Conservation (phyloP, 2,888 invertebrate species). For the Hydroisotoma schaefferi region DNA sequence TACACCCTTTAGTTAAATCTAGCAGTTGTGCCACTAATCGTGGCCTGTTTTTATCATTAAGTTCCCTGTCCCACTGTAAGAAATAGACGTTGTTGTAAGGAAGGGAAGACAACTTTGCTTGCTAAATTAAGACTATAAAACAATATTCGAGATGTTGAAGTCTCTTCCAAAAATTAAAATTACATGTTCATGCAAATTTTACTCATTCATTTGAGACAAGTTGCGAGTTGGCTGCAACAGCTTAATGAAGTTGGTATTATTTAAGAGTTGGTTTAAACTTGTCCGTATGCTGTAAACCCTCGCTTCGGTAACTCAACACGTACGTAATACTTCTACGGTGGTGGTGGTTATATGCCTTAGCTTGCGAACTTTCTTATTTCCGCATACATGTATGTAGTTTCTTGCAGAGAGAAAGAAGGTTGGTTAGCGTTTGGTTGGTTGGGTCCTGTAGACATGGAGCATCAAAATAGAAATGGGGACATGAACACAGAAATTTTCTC, state of each 20-base stretch:
- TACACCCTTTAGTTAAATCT: too few species aligned
- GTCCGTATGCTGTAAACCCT: too few species aligned
- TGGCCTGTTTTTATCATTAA: too few species aligned
- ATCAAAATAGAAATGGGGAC: conserved; percentile 9
- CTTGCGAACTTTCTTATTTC: too few species aligned
- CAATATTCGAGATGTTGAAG: too few species aligned
- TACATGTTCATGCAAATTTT: conserved; percentile 20
- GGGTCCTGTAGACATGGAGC: conserved; percentile 5
- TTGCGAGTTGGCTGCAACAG: conserved; percentile 11
- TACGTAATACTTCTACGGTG: not conserved
- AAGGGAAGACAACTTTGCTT: too few species aligned
- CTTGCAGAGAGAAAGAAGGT: not conserved
- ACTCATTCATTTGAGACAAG: conserved; percentile 18
- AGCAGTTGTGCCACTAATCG: too few species aligned
- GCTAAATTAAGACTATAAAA: too few species aligned
- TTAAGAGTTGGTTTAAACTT: conserved; percentile 4
- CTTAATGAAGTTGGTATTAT: conserved; percentile 12
- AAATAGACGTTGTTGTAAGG: too few species aligned
- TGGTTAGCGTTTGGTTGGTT: too few species aligned
- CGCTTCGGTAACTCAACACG: not conserved
- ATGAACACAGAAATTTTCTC: conserved; percentile 8
- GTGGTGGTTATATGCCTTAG: too few species aligned
- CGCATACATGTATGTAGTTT: not conserved
- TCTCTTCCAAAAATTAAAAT: conserved; percentile 16
- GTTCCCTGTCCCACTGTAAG: too few species aligned